A percentile compares a stretch with the other conserved stretches of the same genome.
phyloP scores from a whole-genome alignment of 2,888 invertebrate species.

The Hedychridium roseum region DNA sequence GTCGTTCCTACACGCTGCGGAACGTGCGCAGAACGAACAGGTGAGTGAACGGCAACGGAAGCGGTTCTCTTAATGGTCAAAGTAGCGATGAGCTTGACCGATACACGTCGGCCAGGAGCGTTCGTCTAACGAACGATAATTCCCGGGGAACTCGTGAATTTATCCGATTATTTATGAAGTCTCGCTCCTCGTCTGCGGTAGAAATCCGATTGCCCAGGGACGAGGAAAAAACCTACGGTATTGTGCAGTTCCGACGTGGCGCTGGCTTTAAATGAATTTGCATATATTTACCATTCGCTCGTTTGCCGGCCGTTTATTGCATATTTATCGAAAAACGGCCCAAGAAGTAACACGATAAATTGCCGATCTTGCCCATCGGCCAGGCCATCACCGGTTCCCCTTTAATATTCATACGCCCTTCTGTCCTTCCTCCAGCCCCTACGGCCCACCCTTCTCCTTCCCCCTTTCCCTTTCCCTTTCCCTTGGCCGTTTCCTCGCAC shows the following conservation, averaged over 20 bases:
- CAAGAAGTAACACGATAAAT: conserved; percentile 47
- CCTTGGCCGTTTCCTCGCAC: conserved; percentile 3
- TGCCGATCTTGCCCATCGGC: conserved; percentile 39
- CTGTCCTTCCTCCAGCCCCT: conserved; percentile 7
- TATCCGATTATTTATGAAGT: no score
- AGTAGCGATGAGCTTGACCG: neutral
- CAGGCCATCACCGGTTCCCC: conserved; percentile 29
- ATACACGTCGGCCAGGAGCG: no score
- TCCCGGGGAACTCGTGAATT: no score
- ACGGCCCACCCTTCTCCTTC: no score
- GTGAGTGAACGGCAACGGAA: conserved; percentile 34
- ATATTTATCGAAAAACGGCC: conserved; percentile 48
- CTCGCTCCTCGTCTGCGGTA: no score
- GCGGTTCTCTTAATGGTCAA: neutral
- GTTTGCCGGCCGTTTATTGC: conserved; percentile 45
- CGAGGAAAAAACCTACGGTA: no score
- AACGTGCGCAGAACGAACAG: conserved; percentile 46
- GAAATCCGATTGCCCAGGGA: no score
- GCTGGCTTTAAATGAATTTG: conserved; percentile 44
- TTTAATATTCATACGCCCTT: conserved; percentile 38
- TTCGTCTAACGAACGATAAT: no score
- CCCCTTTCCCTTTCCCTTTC: no score
- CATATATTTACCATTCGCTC: conserved; percentile 49
- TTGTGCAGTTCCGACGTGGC: no score
- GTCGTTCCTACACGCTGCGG: conserved; percentile 41